phyloP scores from a whole-genome alignment of 2,797 vertebrate species.

The Remorina albescens region DNA sequence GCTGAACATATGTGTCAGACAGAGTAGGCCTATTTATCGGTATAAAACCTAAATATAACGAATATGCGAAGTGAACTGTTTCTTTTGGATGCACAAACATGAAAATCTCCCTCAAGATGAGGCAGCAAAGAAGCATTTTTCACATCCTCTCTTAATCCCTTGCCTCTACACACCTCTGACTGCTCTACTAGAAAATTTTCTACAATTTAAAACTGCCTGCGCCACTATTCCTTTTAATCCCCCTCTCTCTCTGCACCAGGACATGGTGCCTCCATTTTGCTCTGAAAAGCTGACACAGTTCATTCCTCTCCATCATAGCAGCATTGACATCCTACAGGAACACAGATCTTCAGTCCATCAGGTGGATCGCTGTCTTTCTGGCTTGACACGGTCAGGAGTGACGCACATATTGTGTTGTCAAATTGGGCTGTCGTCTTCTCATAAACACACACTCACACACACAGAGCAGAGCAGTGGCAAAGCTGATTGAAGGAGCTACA shows the following conservation, averaged over 20 bases:
- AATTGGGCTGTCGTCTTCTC: constrained; percentile 28
- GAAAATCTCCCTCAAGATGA: neutral
- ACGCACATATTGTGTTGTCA: constrained; percentile 22
- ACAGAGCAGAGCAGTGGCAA: constrained; percentile 10
- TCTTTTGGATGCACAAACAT: constrained; percentile 1
- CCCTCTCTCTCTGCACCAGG: neutral
- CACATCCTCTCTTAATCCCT: neutral
- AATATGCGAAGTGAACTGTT: neutral
- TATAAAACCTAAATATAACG: neutral
- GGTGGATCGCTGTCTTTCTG: constrained; percentile 30
- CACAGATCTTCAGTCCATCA: constrained; percentile 22
- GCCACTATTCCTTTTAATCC: constrained; percentile 44
- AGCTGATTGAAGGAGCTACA: constrained; percentile 52
- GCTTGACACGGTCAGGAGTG: constrained; percentile 18
- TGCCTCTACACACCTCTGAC: constrained; percentile 20
- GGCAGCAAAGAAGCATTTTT: neutral
- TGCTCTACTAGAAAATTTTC: constrained; percentile 38
- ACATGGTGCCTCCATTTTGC: constrained; percentile 49
- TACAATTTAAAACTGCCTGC: constrained; percentile 37
- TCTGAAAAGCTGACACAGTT: constrained; percentile 54
- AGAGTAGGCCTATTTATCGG: neutral
- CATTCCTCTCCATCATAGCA: constrained; percentile 18
- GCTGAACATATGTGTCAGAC: neutral
- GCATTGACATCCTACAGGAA: constrained; percentile 27
- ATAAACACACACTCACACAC: constrained; percentile 9